Evolutionary conservation across 1,140 invertebrate genomes (phyloP), one percentile per base, ranked within the genome.

Genomic region (Aporrectodea caliginosa): DNA sequence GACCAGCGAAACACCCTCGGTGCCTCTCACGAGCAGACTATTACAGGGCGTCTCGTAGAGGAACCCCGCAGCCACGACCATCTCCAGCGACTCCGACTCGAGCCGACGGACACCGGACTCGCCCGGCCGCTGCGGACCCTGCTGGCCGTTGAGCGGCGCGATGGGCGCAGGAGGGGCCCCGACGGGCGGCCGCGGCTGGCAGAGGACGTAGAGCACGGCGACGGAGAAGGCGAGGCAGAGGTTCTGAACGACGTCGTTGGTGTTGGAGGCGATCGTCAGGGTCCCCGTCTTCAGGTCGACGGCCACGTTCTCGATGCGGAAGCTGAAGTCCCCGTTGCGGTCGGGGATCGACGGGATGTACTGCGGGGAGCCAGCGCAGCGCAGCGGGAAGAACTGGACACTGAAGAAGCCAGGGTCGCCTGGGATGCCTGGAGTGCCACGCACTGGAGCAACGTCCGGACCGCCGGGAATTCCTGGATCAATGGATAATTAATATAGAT

Each of bases 201-300:
- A 86, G 2, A 87, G 82, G 27, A 86, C 85, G 81, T 87, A 85
- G 0, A 88, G 83, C 34, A 88, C 80, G 6, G 85, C 84, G 1
- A 86, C 80, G 68, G 78, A 81, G 68, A 87, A 85, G n/a, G 83
- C 80, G 35, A 87, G 35, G 31, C 83, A 85, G 1, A 88, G 75
- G 70, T 85, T 82, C 79, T 88, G 85, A 0, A 84, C 84, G 1
- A 86, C 81, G 31, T 85, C 83, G 68, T 84, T 71, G 1, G 77
- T 79, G 0, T 74, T 77, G 14, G 81, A 75, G 0, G 75, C 73
- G 16, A 84, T 77, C 1, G 81, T 69, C 1, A 78, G 30, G 29
- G 27, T 34, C 0, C 81, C 82, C 22, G 76, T 32, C 71, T 82
- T 78, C 16, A 83, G 74, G 73, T 83, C 75, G 22, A 83, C 79